Evolutionary conservation across 2,888 invertebrate genomes (phyloP), one percentile per base, ranked within the genome.

Genomic region (Drosophila neutralis): DNA sequence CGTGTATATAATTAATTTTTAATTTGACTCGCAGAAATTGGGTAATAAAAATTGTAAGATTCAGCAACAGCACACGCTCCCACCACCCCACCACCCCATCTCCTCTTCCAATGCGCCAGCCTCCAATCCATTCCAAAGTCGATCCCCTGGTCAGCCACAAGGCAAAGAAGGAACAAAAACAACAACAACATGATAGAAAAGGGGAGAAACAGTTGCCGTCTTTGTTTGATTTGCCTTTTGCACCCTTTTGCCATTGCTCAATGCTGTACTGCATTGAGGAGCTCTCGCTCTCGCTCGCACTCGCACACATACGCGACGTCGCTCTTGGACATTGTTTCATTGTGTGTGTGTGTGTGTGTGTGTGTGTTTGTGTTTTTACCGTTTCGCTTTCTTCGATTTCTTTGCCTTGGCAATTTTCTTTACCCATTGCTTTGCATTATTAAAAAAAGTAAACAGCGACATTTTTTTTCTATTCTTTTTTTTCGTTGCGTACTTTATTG

Each of bases 11-110:
- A 83, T 85, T 85, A 85, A 85, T 85, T 84, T 85, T 85, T 85
- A 85, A 85, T 85, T 85, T 84, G 85, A 78, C 78, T 85, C 76
- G 76, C 80, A 80, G 80, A 87, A 85, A 85, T 82, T 87, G 85
- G 85, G 82, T 84, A 85, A 87, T 85, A 85, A 87, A 85, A 85
- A 84, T 83, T 86, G 83, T 86, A 83, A 81, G 85, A 82, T 83
- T 78, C 80, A 82, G 74, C 76, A 66, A 73, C 78, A 67, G 57
- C 65, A 67, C 70, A 69, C 53, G 45, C 62, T 62, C 49, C 73
- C 64, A 11, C 38, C 48, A 35, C 21, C 31, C 21, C 18, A 11
- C 15, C 36, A 35, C 21, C 31, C 21, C 18, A 11, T 13, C 36
- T 1, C 33, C 15, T 2, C 15, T 8, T 0, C 24, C 15, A 45